A percentile compares a stretch with the other conserved stretches of the same genome.
Conservation (phyloP, 2,113 vertebrate species). For the Campylorhamphus procurvoides region DNA sequence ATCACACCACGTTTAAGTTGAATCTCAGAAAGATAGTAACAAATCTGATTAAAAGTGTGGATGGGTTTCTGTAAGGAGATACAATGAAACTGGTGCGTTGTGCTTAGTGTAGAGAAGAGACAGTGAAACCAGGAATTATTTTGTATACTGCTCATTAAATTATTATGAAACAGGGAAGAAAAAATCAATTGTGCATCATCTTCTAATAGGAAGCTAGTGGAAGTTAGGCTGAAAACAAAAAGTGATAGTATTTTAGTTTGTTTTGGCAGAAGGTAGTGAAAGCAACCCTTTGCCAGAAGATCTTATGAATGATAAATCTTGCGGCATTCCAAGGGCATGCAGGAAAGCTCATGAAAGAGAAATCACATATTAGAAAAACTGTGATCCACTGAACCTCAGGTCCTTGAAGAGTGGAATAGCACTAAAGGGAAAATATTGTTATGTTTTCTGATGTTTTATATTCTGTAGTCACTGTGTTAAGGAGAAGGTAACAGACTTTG, state of each 20-base stretch:
- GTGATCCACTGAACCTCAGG: neutral
- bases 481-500: neutral
- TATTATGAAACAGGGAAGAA: neutral
- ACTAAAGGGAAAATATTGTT: neutral
- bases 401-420: neutral
- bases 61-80: neutral
- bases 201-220: neutral
- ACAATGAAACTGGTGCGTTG: neutral
- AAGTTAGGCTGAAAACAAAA: neutral
- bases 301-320: neutral
- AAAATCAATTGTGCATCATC: neutral
- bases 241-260: neutral
- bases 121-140: neutral
- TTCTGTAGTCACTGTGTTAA: neutral
- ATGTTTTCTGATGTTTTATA: neutral
- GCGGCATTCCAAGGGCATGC: fast-evolving
- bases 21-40: neutral
- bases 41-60: neutral
- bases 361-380: neutral
- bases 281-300: neutral
- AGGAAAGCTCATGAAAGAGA: neutral
- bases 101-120: neutral
- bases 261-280: neutral
- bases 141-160: neutral
- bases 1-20: fast-evolving